A percentile compares a stretch with the other conserved stretches of the same genome.
phyloP scores from a whole-genome alignment of 2,797 vertebrate species.

The Oryzias sinensis region DNA sequence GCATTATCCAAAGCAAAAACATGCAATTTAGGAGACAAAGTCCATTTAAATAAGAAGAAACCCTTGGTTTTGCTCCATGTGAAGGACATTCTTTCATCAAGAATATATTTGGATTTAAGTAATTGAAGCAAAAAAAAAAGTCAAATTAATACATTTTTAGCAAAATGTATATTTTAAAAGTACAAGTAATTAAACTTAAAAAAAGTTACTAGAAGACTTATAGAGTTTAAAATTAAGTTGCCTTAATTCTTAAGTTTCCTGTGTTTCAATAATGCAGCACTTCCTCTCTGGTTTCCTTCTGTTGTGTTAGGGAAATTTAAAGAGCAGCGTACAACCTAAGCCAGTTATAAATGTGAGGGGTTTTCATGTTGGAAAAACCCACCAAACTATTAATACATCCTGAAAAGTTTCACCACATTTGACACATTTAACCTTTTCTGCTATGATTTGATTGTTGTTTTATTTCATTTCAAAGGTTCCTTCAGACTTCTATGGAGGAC shows the following conservation, averaged over 20 bases:
- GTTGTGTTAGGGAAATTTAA: conserved; percentile 30
- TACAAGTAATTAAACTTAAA: not conserved
- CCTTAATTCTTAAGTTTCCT: conserved; percentile 31
- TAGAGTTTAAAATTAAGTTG: conserved; percentile 9
- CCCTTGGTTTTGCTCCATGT: not conserved
- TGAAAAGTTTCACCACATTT: too few relatives aligned
- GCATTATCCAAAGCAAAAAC: conserved; percentile 50
- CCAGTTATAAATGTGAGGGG: conserved; percentile 8
- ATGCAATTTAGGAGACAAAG: conserved; percentile 1
- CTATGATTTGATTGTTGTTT: too few relatives aligned
- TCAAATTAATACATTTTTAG: not conserved
- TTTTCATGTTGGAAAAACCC: conserved; percentile 25
- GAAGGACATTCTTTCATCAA: conserved; percentile 3
- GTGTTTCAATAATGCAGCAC: conserved; percentile 57
- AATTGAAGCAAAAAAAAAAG: not conserved
- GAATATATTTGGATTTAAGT: not conserved
- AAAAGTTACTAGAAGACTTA: not conserved
- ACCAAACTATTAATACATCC: not conserved
- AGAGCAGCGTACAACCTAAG: conserved; percentile 29
- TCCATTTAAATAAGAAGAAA: conserved; percentile 9
- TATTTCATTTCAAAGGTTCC: too few relatives aligned
- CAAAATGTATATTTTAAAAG: not conserved
- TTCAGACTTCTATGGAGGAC: too few relatives aligned
- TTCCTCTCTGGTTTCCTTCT: conserved; percentile 55
- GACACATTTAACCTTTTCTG: too few relatives aligned